phyloP scores from a whole-genome alignment of 2,888 invertebrate species.

The Nasonovia ribisnigri region DNA sequence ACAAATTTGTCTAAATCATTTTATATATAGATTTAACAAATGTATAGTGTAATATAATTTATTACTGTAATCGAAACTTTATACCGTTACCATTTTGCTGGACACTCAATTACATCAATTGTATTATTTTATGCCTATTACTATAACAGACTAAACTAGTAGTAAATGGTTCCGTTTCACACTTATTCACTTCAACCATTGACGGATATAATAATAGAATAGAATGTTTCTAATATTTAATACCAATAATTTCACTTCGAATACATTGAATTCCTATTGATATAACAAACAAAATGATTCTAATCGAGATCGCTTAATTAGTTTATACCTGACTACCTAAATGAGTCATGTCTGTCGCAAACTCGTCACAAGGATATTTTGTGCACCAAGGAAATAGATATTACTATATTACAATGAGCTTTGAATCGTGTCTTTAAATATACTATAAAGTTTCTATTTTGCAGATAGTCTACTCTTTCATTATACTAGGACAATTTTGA shows the following conservation, averaged over 20 bases:
- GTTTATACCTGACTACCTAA: neutral
- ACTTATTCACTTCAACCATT: neutral
- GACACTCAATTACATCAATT: slow-evolving; percentile 24
- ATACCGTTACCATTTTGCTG: neutral
- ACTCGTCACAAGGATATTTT: neutral
- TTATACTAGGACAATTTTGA: neutral
- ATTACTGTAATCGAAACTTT: neutral
- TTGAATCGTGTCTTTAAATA: neutral
- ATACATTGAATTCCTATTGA: neutral
- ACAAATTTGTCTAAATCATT: neutral
- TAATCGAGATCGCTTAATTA: neutral
- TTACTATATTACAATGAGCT: neutral
- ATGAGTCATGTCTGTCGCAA: neutral
- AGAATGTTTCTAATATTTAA: neutral
- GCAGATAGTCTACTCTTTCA: neutral
- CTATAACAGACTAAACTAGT: neutral
- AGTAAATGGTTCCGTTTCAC: neutral
- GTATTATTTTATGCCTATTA: slow-evolving; percentile 31
- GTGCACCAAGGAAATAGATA: neutral
- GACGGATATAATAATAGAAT: neutral
- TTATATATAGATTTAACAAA: slow-evolving; percentile 24
- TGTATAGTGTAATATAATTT: neutral
- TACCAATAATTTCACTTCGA: neutral
- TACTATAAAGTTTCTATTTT: neutral
- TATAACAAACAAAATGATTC: neutral